A percentile compares a stretch with the other conserved stretches of the same genome.
These are phyloP conservation scores for Lacerta viridis DNA, from an alignment of 2,797 vertebrate genomes.

Conservation along the genomic window DNA sequence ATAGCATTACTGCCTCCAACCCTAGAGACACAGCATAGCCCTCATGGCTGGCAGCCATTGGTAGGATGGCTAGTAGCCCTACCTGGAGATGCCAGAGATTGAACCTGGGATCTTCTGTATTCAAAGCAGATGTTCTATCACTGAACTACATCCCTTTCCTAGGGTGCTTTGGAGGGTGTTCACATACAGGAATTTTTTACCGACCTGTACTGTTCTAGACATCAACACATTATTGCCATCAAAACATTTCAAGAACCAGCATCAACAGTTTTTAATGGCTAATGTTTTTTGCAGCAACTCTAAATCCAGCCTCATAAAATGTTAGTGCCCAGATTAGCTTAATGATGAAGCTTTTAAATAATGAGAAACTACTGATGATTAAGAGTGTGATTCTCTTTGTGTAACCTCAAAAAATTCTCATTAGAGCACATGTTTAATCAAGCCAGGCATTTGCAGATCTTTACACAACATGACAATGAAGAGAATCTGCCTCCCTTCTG, in stretches of 20 bases:
- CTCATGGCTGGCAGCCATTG: too few relatives aligned
- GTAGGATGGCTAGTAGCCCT: too few relatives aligned
- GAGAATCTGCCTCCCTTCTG: background rate
- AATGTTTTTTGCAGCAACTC: background rate
- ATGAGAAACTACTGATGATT: background rate
- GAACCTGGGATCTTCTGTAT: too few relatives aligned
- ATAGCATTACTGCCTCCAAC: too few relatives aligned
- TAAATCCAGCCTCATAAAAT: background rate
- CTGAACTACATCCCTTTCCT: background rate
- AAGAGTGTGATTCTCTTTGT: background rate
- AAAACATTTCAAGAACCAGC: background rate
- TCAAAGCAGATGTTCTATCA: too few relatives aligned
- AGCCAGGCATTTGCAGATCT: background rate
- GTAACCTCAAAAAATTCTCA: background rate
- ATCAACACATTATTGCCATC: background rate
- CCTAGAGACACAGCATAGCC: too few relatives aligned
- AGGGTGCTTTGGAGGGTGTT: background rate
- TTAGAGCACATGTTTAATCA: background rate
- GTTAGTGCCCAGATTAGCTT: background rate
- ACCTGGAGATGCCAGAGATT: too few relatives aligned
- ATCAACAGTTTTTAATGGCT: background rate
- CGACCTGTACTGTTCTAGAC: background rate
- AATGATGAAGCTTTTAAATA: slow-evolving; percentile 1
- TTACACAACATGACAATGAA: background rate
- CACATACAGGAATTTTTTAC: background rate